Base-by-base conservation (phyloP, 2,113 vertebrate genomes). In the Galeopterus variegatus region DNA sequence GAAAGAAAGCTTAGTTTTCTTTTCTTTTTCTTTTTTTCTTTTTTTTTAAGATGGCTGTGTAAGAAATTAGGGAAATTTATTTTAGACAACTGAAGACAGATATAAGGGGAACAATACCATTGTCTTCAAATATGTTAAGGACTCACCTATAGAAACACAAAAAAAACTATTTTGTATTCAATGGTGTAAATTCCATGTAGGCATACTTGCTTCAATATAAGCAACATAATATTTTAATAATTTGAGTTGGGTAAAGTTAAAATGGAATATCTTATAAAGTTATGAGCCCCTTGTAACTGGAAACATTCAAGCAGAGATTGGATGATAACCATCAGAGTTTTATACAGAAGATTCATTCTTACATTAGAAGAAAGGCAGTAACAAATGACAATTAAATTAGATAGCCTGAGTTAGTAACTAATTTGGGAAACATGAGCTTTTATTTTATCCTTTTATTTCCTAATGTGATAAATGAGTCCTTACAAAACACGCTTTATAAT, bases 381-480 rank as follows among this genome's bases (percentile, higher is more conserved):
- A 48, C 33, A 84, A 96, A 64, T 84, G 48, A 56, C 31, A 84
- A 72, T 88, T 88, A 80, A 90, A 41, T 77, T 83, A 62, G 8
- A 73, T 58, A 56, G 60, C 48, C 26, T 64, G 9, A 18, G 5
- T 76, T 17, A 36, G 9, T 83, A 87, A 79, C 64, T 94, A 90
- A 85, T 58, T 85, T 80, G 80, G 60, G 26, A 85, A 84, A 13
- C 21, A 19, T 95, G 36, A 36, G 58, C 69, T 94, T 90, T 87
- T 69, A 87, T 83, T 92, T 92, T 95, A 64, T 81, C 21, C 64
- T 83, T 92, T 88, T 36, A 62, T 96, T 83, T 88, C 24, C 36
- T 93, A 92, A 75, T 69, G 54, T 69, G 5, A 85, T 77, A 95
- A 94, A 96, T 89, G 77, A 82, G 33, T 94, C 31, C 21, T 92